Evolutionary conservation across 2,797 vertebrate genomes (phyloP).

Genomic region (Xenopus petersii): DNA sequence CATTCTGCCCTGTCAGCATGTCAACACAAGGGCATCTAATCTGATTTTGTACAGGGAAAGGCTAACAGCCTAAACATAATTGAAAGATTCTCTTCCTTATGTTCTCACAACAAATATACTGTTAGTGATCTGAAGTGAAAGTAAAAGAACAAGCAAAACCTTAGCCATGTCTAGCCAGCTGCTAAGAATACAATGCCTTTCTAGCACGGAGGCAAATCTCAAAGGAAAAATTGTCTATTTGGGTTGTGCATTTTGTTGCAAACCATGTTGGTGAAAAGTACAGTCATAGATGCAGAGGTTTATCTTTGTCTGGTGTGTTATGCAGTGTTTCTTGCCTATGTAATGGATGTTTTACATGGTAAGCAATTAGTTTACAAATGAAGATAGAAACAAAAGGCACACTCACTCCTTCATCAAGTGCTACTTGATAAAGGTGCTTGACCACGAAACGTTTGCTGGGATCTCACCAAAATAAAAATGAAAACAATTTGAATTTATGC

Average conservation of each 20-base stretch:
- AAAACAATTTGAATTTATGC: no score
- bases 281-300: no score
- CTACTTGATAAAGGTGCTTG: no score
- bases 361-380: no score
- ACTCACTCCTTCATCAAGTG: no score
- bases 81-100: conserved; percentile 49
- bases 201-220: conserved; percentile 29
- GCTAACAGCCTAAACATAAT: conserved; percentile 44
- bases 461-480: no score
- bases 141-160: conserved; percentile 4
- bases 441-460: no score
- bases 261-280: no score
- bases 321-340: no score
- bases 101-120: conserved; percentile 53
- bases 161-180: conserved; percentile 42
- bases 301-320: no score
- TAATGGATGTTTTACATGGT: no score
- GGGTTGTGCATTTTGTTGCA: background rate
- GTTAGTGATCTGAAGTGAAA: conserved; percentile 53
- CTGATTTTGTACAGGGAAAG: conserved; percentile 51
- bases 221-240: conserved; percentile 31
- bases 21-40: conserved; percentile 54
- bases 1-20: conserved; percentile 48
- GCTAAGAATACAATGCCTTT: conserved; percentile 36
- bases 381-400: no score